Percentiles rank a stretch among this genome's conserved stretches.
phyloP scores from a whole-genome alignment of 2,888 invertebrate genomes.

The Sinelater perroti region DNA sequence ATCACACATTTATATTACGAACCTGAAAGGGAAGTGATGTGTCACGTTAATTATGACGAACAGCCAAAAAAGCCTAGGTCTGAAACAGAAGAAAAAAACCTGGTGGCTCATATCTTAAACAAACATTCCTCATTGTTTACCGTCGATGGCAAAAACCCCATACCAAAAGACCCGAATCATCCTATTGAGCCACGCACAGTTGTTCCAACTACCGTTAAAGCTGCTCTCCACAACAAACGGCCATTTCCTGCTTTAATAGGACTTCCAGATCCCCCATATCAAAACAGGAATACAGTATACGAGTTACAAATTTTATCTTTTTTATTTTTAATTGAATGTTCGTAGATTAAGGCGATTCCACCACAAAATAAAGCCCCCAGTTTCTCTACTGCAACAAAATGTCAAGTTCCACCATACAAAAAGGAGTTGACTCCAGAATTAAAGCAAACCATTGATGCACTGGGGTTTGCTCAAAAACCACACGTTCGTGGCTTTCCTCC shows the following conservation, averaged over 20 bases:
- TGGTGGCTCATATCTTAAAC: conserved; percentile 28
- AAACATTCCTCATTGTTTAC: conserved; percentile 30
- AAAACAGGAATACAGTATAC: background rate
- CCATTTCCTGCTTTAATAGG: too few species aligned
- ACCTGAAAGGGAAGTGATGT: background rate
- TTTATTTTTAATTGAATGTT: too few species aligned
- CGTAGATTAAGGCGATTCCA: conserved; percentile 18
- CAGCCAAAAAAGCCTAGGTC: background rate
- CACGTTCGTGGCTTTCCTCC: conserved; percentile 23
- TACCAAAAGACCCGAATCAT: conserved; percentile 30
- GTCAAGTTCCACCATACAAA: background rate
- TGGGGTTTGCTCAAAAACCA: conserved; percentile 35
- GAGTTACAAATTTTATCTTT: background rate
- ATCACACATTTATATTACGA: background rate
- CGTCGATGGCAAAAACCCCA: conserved; percentile 16
- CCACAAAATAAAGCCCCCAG: background rate
- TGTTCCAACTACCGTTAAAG: conserved; percentile 6
- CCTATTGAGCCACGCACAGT: conserved; percentile 1
- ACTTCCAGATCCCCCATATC: too few species aligned
- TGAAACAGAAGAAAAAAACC: conserved; percentile 8
- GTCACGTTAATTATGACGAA: background rate
- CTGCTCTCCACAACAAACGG: background rate
- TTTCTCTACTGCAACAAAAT: too few species aligned
- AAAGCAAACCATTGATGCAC: conserved; percentile 36
- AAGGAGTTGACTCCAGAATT: conserved; percentile 30